These are phyloP conservation scores for Sciurus vulgaris DNA, from an alignment of 2,797 vertebrate genomes.

Conservation along the genomic window DNA sequence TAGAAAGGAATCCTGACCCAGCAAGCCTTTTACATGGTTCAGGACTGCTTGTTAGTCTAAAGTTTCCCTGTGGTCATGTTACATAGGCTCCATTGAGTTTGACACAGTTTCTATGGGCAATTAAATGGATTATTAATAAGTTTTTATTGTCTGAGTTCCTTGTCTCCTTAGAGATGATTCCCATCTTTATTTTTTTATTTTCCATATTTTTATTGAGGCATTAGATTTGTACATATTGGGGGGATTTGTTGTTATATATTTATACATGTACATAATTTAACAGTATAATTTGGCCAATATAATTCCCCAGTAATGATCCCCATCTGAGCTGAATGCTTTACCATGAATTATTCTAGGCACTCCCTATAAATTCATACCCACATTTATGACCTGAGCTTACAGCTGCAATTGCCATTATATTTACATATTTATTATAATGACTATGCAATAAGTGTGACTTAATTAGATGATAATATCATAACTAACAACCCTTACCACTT, in stretches of 20 bases:
- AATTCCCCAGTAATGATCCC: neutral
- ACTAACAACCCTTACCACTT: constrained; percentile 63
- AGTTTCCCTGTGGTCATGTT: neutral
- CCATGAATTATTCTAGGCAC: neutral
- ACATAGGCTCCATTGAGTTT: neutral
- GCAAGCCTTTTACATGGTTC: neutral
- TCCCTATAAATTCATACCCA: constrained; percentile 35
- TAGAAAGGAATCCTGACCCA: neutral
- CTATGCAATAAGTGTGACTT: constrained; percentile 39
- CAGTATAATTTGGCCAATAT: too few relatives aligned
- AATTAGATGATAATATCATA: constrained; percentile 76
- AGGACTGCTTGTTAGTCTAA: neutral
- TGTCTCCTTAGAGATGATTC: neutral
- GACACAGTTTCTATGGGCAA: neutral
- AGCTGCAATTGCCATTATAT: constrained; percentile 44
- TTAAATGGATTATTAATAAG: neutral
- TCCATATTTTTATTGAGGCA: too few relatives aligned
- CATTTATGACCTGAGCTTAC: constrained; percentile 27
- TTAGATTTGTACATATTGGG: too few relatives aligned
- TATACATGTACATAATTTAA: too few relatives aligned
- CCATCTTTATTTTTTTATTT: neutral
- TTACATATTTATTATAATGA: constrained; percentile 35
- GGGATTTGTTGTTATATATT: too few relatives aligned
- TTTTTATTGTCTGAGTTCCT: neutral
- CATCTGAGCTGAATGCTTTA: neutral